These are phyloP conservation scores for Diacarnus erythraeanus DNA, from an alignment of 37 sponge, comb jelly and placozoan genomes.

Conservation along the genomic window DNA sequence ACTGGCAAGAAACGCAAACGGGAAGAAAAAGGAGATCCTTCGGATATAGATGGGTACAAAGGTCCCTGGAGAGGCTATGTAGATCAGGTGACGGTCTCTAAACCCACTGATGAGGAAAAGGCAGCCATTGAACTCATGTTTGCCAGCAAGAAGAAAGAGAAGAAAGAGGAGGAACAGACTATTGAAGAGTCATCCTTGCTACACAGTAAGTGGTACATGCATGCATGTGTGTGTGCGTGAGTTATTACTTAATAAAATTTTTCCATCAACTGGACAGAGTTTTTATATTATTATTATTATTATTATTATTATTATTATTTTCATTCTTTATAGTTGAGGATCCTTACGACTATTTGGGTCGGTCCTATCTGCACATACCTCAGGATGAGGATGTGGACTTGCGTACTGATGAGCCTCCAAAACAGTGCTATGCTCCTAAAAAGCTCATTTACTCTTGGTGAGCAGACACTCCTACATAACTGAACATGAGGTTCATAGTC, in stretches of 20 bases:
- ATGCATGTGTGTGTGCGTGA: background rate
- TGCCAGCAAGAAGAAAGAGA: slow-evolving; percentile 72
- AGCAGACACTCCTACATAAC: background rate
- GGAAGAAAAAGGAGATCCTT: slow-evolving; percentile 80
- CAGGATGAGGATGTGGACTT: slow-evolving; percentile 89
- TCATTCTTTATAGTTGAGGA: slow-evolving; percentile 70
- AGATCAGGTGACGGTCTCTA: slow-evolving; percentile 83
- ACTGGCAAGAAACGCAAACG: slow-evolving; percentile 82
- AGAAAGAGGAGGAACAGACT: slow-evolving; percentile 67
- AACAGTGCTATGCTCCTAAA: slow-evolving; percentile 94
- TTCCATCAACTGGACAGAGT: too few species aligned
- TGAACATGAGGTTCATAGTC: too few species aligned
- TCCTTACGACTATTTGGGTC: slow-evolving; percentile 94
- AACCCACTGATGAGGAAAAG: slow-evolving; percentile 86
- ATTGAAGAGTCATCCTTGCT: slow-evolving; percentile 83
- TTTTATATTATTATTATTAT: too few species aligned
- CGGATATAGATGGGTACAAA: slow-evolving; percentile 84
- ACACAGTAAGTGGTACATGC: slow-evolving; percentile 68
- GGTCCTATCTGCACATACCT: slow-evolving; percentile 92
- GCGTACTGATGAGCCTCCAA: slow-evolving; percentile 84
- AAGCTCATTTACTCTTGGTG: slow-evolving; percentile 92
- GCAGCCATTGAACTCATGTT: slow-evolving; percentile 81
- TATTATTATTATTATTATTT: too few species aligned
- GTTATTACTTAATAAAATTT: too few species aligned
- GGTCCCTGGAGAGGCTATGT: slow-evolving; percentile 93